Conservation (phyloP, 2,797 vertebrate genomes). For the Strix occidentalis region DNA sequence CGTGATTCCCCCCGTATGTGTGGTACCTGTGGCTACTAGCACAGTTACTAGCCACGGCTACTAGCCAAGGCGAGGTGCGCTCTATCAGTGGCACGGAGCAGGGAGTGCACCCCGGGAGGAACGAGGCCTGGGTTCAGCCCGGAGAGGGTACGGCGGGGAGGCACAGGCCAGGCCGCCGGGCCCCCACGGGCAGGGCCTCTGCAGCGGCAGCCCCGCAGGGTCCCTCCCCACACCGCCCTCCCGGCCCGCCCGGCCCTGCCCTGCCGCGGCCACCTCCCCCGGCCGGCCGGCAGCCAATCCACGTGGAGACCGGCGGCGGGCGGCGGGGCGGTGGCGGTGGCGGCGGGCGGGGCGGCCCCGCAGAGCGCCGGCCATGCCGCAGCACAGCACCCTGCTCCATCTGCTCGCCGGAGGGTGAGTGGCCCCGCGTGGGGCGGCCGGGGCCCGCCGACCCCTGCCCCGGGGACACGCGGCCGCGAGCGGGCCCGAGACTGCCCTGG, state of each 20-base stretch:
- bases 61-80: too few species aligned
- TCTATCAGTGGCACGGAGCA: too few species aligned
- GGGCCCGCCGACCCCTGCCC: background rate
- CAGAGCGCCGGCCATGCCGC: background rate
- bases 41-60: too few species aligned
- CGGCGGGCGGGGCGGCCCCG: background rate
- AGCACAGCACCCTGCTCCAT: background rate
- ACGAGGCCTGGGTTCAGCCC: background rate
- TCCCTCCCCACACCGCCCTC: too few species aligned
- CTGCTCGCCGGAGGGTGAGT: conserved; percentile 43
- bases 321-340: background rate
- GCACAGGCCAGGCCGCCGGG: background rate
- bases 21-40: too few species aligned
- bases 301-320: too few species aligned
- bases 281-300: background rate
- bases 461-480: background rate
- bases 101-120: too few species aligned
- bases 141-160: rapidly evolving
- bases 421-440: background rate
- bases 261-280: background rate
- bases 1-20: too few species aligned
- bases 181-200: too few species aligned
- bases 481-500: background rate
- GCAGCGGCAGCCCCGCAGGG: too few species aligned
- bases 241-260: too few species aligned